Evolutionary conservation across 2,113 vertebrate species (phyloP).

Genomic region (Phalacrocorax brasilianus): DNA sequence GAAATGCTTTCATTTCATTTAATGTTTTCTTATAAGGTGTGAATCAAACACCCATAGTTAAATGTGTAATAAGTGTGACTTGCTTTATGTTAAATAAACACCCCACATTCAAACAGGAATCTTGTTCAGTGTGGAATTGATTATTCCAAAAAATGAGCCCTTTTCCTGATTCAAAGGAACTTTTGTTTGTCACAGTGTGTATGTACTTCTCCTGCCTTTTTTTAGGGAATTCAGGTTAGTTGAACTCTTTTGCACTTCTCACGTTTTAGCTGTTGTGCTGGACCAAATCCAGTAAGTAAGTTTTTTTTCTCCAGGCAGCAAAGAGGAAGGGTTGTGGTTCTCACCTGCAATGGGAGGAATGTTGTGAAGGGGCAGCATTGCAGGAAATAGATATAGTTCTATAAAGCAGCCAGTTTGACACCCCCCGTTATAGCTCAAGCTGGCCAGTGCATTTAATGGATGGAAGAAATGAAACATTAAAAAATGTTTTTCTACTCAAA

Average conservation of each 20-base stretch:
- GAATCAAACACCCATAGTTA: neutral
- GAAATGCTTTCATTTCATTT: neutral
- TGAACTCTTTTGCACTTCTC: neutral
- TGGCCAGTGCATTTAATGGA: neutral
- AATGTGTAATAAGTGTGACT: neutral
- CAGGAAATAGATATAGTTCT: neutral
- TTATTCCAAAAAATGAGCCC: neutral
- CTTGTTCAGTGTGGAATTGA: neutral
- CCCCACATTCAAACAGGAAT: neutral
- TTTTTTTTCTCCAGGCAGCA: neutral
- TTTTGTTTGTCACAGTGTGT: neutral
- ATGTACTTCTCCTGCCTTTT: neutral
- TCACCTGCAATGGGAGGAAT: neutral
- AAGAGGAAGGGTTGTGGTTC: neutral
- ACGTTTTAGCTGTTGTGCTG: neutral
- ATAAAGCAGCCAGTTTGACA: neutral
- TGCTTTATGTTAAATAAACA: neutral
- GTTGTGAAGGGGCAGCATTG: neutral
- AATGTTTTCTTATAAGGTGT: neutral
- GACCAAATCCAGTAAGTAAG: neutral
- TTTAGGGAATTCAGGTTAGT: neutral
- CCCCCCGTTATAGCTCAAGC: neutral
- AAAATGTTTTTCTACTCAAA: neutral
- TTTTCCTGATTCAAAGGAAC: neutral
- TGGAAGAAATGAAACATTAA: neutral